Percentiles rank a stretch among this genome's conserved stretches.
Evolutionary conservation across 2,888 invertebrate genomes (phyloP).

Genomic region (Drosophila neotestacea): DNA sequence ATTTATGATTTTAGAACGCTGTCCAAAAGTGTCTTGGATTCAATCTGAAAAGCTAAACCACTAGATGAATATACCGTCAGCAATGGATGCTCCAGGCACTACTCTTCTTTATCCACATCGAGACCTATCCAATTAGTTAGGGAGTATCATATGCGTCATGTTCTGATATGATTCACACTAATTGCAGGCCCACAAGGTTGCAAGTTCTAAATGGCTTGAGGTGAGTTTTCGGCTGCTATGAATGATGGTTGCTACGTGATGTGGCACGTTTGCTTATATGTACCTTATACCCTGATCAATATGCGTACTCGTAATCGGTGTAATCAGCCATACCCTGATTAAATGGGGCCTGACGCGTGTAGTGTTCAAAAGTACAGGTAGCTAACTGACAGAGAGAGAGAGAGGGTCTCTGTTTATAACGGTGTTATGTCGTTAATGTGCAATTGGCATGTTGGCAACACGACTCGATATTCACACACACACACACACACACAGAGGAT

Average conservation of each 20-base stretch:
- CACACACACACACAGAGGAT: conserved; percentile 36
- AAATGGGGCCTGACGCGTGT: conserved; percentile 36
- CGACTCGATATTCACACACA: conserved; percentile 38
- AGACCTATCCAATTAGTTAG: conserved; percentile 36
- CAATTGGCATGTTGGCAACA: conserved; percentile 83
- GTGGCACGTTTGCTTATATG: conserved; percentile 19
- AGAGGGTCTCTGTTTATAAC: conserved; percentile 67
- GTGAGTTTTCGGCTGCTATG: conserved; percentile 40
- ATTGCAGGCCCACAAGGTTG: conserved; percentile 40
- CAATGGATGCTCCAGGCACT: background rate
- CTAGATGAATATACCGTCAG: conserved; percentile 5
- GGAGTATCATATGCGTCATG: conserved; percentile 44
- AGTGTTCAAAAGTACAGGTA: conserved; percentile 2
- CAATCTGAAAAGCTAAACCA: conserved; percentile 24
- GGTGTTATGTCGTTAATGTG: conserved; percentile 83
- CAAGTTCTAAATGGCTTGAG: conserved; percentile 1
- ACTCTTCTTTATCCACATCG: background rate
- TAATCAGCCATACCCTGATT: conserved; percentile 66
- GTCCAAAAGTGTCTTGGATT: conserved; percentile 37
- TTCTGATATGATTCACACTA: conserved; percentile 47
- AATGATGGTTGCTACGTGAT: conserved; percentile 71
- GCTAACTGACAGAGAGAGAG: conserved; percentile 6
- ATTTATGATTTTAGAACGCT: conserved; percentile 56
- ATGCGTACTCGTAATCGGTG: conserved; percentile 75
- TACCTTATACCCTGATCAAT: conserved; percentile 59